A percentile compares a stretch with the other conserved stretches of the same genome.
phyloP scores from a whole-genome alignment of 2,797 vertebrate genomes.

The Pantherophis vulpinus region DNA sequence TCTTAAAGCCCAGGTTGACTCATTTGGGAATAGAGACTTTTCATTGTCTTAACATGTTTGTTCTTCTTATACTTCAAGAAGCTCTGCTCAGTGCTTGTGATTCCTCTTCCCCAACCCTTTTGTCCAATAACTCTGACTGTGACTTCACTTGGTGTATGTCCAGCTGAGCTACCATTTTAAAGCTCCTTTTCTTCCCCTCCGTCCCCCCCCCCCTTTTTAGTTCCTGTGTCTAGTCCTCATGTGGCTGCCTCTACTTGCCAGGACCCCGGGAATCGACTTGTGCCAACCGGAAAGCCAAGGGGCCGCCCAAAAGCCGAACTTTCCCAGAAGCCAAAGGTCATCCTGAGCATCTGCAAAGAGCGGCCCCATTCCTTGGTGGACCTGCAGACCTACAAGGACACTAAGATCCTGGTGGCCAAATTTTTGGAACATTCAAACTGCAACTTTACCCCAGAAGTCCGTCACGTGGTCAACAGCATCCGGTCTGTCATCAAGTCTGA shows the following conservation, averaged over 20 bases:
- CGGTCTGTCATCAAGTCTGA: constrained; percentile 87
- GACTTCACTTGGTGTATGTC: neutral
- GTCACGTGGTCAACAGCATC: constrained; percentile 90
- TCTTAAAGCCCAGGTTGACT: neutral
- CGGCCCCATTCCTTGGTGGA: constrained; percentile 86
- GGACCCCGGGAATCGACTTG: constrained; percentile 60
- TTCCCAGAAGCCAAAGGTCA: constrained; percentile 74
- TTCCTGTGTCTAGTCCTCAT: constrained; percentile 59
- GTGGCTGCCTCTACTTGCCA: constrained; percentile 60
- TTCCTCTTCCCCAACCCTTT: neutral
- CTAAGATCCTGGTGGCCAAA: constrained; percentile 92
- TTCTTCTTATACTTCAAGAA: neutral
- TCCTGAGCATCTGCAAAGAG: constrained; percentile 72
- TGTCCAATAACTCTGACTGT: neutral
- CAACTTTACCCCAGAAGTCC: constrained; percentile 87
- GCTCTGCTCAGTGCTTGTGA: neutral
- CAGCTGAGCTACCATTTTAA: constrained; percentile 3
- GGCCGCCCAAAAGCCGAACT: constrained; percentile 72
- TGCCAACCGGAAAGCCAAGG: constrained; percentile 69
- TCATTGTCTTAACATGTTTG: neutral
- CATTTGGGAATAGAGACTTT: neutral
- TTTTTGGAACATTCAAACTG: constrained; percentile 93
- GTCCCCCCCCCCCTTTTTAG: constrained; percentile 57
- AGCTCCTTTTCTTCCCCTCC: constrained; percentile 35
- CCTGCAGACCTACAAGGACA: constrained; percentile 91